Evolutionary conservation across 92 coral and sea anemone species (phyloP).

Genomic region (Nematostella vectensis): DNA sequence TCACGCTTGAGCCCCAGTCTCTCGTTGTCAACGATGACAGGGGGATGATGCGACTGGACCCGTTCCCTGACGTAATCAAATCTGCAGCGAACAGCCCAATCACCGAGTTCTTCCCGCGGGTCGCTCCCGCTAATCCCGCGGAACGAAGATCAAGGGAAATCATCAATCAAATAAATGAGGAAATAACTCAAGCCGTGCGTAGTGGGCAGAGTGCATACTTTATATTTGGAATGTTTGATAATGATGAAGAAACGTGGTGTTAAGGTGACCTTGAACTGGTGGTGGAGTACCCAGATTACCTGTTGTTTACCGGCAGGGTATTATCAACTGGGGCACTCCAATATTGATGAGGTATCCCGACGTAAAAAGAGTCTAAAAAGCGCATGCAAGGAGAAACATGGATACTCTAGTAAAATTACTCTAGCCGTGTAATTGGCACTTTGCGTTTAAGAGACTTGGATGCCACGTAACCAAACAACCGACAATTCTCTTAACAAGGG

Average conservation of each 20-base stretch:
- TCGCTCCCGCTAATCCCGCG: conserved; percentile 34
- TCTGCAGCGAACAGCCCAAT: conserved; percentile 97
- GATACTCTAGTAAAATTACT: too few relatives aligned
- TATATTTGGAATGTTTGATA: conserved; percentile 84
- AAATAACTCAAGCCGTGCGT: conserved; percentile 75
- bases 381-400: too few relatives aligned
- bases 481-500: too few relatives aligned
- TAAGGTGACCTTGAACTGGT: too few relatives aligned
- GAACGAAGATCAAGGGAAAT: conserved; percentile 68
- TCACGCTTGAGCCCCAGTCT: conserved; percentile 30
- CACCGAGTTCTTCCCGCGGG: conserved; percentile 52
- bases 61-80: conserved; percentile 95
- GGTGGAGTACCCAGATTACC: too few relatives aligned
- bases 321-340: too few relatives aligned
- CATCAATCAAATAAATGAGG: conserved; percentile 74
- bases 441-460: too few relatives aligned
- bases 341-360: too few relatives aligned
- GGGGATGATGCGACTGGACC: conserved; percentile 54
- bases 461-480: too few relatives aligned
- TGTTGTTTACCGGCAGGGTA: too few relatives aligned
- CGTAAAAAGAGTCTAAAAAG: too few relatives aligned
- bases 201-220: conserved; percentile 92
- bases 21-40: conserved; percentile 22
- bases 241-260: conserved; percentile 99
- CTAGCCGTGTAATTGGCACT: too few relatives aligned